phyloP scores from a whole-genome alignment of 2,113 vertebrate species.

The Tragelaphus buxtoni region DNA sequence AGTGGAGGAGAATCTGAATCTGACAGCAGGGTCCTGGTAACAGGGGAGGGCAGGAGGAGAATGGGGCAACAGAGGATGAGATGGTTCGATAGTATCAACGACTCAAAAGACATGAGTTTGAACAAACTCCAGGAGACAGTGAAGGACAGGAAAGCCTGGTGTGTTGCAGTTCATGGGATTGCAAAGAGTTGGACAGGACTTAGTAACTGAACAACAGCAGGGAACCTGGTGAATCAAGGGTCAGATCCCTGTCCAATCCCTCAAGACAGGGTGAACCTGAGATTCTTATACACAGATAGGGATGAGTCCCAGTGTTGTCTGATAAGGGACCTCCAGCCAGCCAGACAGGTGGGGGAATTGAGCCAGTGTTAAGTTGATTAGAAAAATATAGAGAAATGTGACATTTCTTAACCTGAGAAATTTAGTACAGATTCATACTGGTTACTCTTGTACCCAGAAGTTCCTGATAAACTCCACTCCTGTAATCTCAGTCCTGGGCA shows the following conservation, averaged over 20 bases:
- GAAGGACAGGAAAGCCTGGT: background rate
- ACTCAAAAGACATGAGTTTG: background rate
- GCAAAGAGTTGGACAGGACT: background rate
- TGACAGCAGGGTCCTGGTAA: background rate
- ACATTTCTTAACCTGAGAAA: background rate
- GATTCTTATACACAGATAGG: background rate
- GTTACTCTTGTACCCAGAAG: background rate
- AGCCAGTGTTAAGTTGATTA: background rate
- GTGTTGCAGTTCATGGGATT: background rate
- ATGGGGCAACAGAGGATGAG: background rate
- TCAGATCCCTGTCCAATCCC: background rate
- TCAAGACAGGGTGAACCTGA: background rate
- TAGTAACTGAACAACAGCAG: background rate
- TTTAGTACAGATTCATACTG: background rate
- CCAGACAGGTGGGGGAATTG: background rate
- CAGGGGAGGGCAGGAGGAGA: background rate
- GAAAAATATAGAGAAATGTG: background rate
- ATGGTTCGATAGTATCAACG: background rate
- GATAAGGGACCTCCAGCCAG: background rate
- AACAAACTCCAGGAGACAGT: background rate
- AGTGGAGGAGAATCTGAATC: background rate
- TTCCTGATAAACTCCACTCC: background rate
- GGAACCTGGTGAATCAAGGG: background rate
- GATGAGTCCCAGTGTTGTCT: background rate
- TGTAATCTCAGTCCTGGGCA: background rate